Evolutionary conservation across 2,888 invertebrate species (phyloP).

Genomic region (Tricholauxania praeusta): DNA sequence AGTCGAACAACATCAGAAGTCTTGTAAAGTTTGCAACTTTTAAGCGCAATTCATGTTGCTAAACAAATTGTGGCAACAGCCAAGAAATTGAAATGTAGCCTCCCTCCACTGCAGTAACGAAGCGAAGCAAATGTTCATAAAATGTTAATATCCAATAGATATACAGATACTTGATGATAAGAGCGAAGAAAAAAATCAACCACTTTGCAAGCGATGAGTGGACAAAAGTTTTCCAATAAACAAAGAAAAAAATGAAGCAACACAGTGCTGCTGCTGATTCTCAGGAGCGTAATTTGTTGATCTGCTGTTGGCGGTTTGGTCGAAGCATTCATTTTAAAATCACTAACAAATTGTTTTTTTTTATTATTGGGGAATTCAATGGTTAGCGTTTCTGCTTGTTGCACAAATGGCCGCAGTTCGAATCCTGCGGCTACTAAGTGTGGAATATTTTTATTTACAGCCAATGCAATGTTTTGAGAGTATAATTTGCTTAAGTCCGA

Average conservation of each 20-base stretch:
- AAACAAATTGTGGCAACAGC: no score
- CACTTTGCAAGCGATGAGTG: not conserved
- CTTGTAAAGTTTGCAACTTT: slow-evolving; percentile 33
- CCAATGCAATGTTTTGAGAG: no score
- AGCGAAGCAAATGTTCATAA: slow-evolving; percentile 26
- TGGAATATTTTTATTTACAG: no score
- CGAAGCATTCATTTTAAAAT: slow-evolving; percentile 18
- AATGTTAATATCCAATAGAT: slow-evolving; percentile 24
- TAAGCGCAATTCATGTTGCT: slow-evolving; percentile 6
- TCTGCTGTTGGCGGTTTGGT: not conserved
- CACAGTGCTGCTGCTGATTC: not conserved
- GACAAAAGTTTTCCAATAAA: slow-evolving; percentile 22
- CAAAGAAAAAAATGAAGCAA: not conserved
- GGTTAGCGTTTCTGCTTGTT: no score
- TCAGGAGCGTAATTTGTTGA: not conserved
- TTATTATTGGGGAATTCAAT: no score
- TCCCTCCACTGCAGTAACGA: not conserved
- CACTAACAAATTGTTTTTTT: not conserved
- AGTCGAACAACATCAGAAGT: slow-evolving; percentile 15
- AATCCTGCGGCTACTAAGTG: not conserved
- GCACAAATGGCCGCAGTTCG: not conserved
- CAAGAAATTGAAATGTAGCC: no score
- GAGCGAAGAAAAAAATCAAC: not conserved
- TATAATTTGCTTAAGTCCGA: no score
- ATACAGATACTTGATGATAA: not conserved